Base-by-base conservation (phyloP, 2,888 invertebrate species). In the Archaeoteleia sp. region DNA sequence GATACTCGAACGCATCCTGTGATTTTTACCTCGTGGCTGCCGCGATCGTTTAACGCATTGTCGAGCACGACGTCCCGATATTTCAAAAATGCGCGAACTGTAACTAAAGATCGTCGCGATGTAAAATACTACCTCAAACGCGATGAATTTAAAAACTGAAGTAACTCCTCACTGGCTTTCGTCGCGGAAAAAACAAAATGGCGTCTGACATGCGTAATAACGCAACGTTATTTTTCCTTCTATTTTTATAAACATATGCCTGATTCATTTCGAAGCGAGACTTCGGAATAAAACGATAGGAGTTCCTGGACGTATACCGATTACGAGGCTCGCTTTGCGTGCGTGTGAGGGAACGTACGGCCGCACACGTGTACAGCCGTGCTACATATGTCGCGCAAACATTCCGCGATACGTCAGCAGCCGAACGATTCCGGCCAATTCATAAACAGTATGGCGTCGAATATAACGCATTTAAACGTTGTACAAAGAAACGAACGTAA, bases 391-490 rank as follows among this genome's bases (percentile, higher is more conserved):
- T 61, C 51, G 53, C 35, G 53, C 62, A 78, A 72, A 74, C 75
- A 57, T 77, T 70, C 75, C 62, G 67, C 74, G 70, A 69, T 58
- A 76, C 72, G 62, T 67, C 60, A 75, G 75, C 60, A 68, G 65
- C 55, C 69, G 62, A 62, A 71, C 75, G 76, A 78, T 61, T 61
- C 53, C 70, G 69, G 66, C 71, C 74, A 75, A 78, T 51, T 61
- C 45, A 45, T 61, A 53, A 61, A 46, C 61, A 46, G 27, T 43
- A 30, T 45, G 45, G 37, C 51, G 37, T 45, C 61, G n/a, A 40
- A 30, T 40, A 20, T 23, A 40, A 48, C 34, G n/a, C n/a, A n/a
- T n/a, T n/a, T n/a, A n/a, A n/a, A n/a, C n/a, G n/a, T n/a, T n/a
- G n/a, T n/a, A n/a, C n/a, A n/a, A n/a, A n/a, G n/a, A n/a, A n/a